A percentile compares a stretch with the other conserved stretches of the same genome.
These are phyloP conservation scores for Lepisosteus oculatus DNA, from an alignment of 2,113 vertebrate genomes.

Conservation along the genomic window DNA sequence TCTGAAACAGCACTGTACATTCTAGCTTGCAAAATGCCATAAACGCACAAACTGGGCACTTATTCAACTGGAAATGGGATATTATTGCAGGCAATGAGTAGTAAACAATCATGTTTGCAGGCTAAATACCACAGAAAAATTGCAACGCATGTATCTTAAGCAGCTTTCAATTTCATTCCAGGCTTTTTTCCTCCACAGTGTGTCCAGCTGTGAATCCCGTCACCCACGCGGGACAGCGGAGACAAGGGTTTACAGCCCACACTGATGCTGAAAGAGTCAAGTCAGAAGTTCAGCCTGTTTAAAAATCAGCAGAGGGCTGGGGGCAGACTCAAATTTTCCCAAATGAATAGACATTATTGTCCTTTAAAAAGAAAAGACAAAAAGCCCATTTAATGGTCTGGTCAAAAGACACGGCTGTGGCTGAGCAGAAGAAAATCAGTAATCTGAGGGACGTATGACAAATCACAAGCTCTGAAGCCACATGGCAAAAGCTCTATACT, in stretches of 20 bases:
- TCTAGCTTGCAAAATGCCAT: slow-evolving; percentile 16
- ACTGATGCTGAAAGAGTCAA: background rate
- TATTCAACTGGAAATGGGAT: slow-evolving; percentile 36
- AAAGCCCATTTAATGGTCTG: slow-evolving; percentile 30
- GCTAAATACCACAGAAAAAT: slow-evolving; percentile 13
- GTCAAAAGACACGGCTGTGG: slow-evolving; percentile 6
- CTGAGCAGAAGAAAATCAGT: slow-evolving; percentile 2
- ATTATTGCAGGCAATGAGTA: slow-evolving; percentile 7
- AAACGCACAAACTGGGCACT: slow-evolving; percentile 29
- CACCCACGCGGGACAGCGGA: too few relatives aligned
- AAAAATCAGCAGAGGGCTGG: background rate
- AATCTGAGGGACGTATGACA: slow-evolving; percentile 15
- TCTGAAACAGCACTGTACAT: slow-evolving; percentile 15
- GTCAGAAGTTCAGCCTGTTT: background rate
- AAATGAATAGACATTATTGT: slow-evolving; percentile 35
- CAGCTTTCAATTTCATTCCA: background rate
- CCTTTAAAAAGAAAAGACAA: slow-evolving; percentile 26
- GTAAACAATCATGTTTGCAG: slow-evolving; percentile 23
- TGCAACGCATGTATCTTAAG: background rate
- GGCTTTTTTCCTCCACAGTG: background rate
- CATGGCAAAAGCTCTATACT: slow-evolving; percentile 4
- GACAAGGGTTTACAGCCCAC: background rate
- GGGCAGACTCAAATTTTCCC: slow-evolving; percentile 14
- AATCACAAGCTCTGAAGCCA: slow-evolving; percentile 25
- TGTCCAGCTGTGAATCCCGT: background rate